Conservation (phyloP, 2,113 vertebrate genomes). For the Urocolius indicus region DNA sequence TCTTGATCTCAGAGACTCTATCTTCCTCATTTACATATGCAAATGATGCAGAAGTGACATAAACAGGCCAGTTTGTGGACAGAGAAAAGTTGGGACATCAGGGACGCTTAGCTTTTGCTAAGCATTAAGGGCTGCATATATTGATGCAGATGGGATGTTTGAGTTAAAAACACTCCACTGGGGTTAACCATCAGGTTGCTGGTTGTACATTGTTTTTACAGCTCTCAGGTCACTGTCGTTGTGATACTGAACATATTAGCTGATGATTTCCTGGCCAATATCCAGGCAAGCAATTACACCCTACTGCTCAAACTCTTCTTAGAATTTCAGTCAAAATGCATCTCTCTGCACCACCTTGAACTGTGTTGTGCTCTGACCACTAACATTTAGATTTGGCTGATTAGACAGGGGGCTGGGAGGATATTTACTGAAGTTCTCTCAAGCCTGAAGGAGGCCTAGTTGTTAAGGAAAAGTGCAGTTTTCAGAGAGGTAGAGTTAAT, state of each 20-base stretch:
- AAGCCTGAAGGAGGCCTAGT: not conserved
- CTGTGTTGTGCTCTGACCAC: not conserved
- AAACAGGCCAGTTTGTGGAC: too few species aligned
- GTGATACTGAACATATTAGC: not conserved
- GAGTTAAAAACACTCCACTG: not conserved
- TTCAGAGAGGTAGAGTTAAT: not conserved
- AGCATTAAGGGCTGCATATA: not conserved
- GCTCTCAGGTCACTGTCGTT: not conserved
- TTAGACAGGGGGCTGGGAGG: not conserved
- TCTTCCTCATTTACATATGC: not conserved
- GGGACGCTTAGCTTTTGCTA: rapidly evolving
- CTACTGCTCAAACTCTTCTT: not conserved
- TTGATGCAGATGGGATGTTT: not conserved
- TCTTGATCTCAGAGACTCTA: not conserved
- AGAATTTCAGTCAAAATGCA: not conserved
- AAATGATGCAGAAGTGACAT: not conserved
- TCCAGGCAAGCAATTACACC: not conserved
- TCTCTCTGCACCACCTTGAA: not conserved
- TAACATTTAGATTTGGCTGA: not conserved
- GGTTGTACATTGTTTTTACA: not conserved
- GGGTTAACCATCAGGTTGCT: not conserved
- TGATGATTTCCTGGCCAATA: not conserved
- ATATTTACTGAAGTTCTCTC: not conserved
- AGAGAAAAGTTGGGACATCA: not conserved
- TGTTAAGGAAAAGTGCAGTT: not conserved